Percentiles rank a stretch among this genome's conserved stretches.
Evolutionary conservation across 2,888 invertebrate species (phyloP).

Genomic region (Thecocarcelia acutangulata): DNA sequence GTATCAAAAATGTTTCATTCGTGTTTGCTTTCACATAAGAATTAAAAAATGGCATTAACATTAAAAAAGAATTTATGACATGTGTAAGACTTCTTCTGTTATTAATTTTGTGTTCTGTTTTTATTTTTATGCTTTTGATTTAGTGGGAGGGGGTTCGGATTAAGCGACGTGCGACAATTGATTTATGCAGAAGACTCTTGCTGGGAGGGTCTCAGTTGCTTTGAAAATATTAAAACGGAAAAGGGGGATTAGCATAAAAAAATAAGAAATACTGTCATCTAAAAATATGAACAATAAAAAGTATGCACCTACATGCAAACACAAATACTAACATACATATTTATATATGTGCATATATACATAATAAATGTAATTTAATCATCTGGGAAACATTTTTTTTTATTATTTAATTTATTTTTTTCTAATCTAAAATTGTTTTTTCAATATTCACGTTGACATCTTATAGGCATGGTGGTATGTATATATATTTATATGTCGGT

Average conservation of each 20-base stretch:
- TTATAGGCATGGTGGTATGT: too few species aligned
- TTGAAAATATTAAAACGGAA: conserved; percentile 44
- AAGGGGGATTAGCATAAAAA: conserved; percentile 44
- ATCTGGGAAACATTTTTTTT: conserved; percentile 42
- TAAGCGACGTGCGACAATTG: conserved; percentile 61
- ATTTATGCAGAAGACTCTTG: conserved; percentile 64
- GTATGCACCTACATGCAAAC: too few species aligned
- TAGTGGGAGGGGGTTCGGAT: conserved; percentile 42
- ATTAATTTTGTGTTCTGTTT: conserved; percentile 26
- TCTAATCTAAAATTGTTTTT: too few species aligned
- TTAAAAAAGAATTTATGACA: conserved; percentile 62
- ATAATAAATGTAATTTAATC: conserved; percentile 30
- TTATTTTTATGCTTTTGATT: conserved; percentile 45
- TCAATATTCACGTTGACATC: too few species aligned
- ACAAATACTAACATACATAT: too few species aligned
- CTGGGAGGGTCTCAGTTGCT: conserved; percentile 30
- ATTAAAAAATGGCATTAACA: conserved; percentile 39
- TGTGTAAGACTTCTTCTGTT: conserved; percentile 36
- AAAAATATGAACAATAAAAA: conserved; percentile 39
- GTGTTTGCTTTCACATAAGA: background rate
- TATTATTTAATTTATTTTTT: conserved; percentile 47
- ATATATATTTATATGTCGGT: too few species aligned
- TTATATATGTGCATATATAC: too few species aligned
- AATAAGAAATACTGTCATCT: conserved; percentile 3
- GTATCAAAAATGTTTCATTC: conserved; percentile 37